phyloP scores from a whole-genome alignment of 2,113 vertebrate genomes.

The Lynx canadensis region DNA sequence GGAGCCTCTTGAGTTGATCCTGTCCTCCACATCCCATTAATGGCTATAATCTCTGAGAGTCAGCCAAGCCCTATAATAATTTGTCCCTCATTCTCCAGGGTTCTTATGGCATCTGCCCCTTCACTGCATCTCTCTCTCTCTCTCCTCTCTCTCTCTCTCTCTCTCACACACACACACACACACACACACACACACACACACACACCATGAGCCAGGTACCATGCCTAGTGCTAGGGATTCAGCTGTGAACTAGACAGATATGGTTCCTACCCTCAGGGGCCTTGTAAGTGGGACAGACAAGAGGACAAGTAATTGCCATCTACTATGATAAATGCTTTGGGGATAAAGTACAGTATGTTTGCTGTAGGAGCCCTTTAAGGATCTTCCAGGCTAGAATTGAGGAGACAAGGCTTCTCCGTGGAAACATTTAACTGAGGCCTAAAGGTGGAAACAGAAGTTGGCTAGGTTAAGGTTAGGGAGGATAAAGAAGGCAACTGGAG shows the following conservation, averaged over 20 bases:
- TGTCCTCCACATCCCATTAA: background rate
- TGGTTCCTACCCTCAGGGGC: background rate
- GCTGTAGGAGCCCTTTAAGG: background rate
- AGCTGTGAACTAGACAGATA: background rate
- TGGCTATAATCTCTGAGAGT: background rate
- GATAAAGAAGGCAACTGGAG: background rate
- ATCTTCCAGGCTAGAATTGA: background rate
- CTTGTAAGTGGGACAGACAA: background rate
- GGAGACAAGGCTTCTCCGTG: background rate
- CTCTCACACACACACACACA: background rate
- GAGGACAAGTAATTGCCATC: background rate
- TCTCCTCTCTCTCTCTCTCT: background rate
- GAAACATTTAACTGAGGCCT: background rate
- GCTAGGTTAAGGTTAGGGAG: background rate
- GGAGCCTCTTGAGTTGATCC: background rate
- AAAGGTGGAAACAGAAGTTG: background rate
- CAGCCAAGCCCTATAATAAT: conserved; percentile 35
- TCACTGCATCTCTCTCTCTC: background rate
- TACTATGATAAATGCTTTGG: background rate
- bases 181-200: background rate
- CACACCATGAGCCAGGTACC: background rate
- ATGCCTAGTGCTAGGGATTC: background rate
- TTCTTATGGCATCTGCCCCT: background rate
- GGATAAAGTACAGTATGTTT: background rate
- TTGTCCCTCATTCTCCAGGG: background rate